phyloP scores from a whole-genome alignment of 1,140 invertebrate genomes.

The Sarcophaga bullata region DNA sequence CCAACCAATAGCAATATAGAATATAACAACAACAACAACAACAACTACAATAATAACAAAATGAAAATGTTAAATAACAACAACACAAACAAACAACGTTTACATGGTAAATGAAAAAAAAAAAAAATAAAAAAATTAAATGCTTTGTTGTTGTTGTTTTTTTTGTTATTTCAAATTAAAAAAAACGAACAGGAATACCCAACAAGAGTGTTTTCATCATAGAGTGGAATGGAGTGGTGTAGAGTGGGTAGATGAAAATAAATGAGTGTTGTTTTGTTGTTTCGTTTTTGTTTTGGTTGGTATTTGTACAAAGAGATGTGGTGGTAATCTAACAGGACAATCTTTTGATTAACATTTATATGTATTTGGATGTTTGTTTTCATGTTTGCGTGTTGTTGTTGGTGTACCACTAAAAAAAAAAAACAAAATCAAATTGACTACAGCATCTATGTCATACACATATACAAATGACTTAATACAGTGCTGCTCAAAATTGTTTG shows the following conservation, averaged over 20 bases:
- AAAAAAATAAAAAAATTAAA: too few relatives aligned
- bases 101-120: too few relatives aligned
- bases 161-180: background rate
- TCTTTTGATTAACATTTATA: conserved; percentile 40
- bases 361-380: too few relatives aligned
- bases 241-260: background rate
- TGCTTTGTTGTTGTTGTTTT: background rate
- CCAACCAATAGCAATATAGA: background rate
- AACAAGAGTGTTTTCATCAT: background rate
- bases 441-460: background rate
- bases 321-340: conserved; percentile 33
- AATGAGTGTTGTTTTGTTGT: background rate
- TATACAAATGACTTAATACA: too few relatives aligned
- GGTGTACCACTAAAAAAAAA: background rate
- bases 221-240: background rate
- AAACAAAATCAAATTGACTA: background rate
- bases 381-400: background rate
- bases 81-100: too few relatives aligned
- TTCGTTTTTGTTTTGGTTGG: too few relatives aligned
- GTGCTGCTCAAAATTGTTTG: too few relatives aligned
- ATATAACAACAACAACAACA: background rate
- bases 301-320: background rate
- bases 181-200: background rate
- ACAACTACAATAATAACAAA: too few relatives aligned
- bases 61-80: too few relatives aligned